Evolutionary conservation across 2,888 invertebrate genomes (phyloP).

Genomic region (Brachylomia viminalis): DNA sequence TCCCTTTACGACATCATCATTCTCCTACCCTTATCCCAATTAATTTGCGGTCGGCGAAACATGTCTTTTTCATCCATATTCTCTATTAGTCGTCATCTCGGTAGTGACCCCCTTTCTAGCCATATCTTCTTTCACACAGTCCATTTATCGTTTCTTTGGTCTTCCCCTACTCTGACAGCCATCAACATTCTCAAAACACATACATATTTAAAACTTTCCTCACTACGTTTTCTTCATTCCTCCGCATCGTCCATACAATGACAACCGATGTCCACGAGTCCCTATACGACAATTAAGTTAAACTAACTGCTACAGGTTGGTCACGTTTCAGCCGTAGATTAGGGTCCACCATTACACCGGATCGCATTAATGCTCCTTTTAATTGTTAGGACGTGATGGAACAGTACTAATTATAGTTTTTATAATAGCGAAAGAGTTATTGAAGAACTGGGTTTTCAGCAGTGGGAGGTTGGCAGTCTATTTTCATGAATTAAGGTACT

Average conservation of each 20-base stretch:
- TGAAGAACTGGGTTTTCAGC: not conserved
- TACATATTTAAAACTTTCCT: not conserved
- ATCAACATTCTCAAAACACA: no score
- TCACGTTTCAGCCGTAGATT: slow-evolving; percentile 52
- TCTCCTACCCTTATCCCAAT: no score
- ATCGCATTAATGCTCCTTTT: slow-evolving; percentile 47
- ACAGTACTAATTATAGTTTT: slow-evolving; percentile 23
- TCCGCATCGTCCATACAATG: not conserved
- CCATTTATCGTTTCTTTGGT: not conserved
- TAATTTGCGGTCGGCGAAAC: no score
- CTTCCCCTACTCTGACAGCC: not conserved
- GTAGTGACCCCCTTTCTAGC: no score
- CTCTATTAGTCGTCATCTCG: no score
- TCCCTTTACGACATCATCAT: no score
- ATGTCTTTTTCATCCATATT: no score
- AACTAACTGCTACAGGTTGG: slow-evolving; percentile 31
- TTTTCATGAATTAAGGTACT: not conserved
- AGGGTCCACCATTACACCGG: slow-evolving; percentile 14
- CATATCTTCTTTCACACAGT: no score
- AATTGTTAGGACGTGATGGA: slow-evolving; percentile 52
- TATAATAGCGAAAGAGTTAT: not conserved
- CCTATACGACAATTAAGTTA: slow-evolving; percentile 23
- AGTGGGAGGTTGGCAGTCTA: not conserved
- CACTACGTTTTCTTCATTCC: not conserved
- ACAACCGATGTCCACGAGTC: not conserved